Base-by-base conservation (phyloP, 2,113 vertebrate species). In the Phylloscopus trochilus region DNA sequence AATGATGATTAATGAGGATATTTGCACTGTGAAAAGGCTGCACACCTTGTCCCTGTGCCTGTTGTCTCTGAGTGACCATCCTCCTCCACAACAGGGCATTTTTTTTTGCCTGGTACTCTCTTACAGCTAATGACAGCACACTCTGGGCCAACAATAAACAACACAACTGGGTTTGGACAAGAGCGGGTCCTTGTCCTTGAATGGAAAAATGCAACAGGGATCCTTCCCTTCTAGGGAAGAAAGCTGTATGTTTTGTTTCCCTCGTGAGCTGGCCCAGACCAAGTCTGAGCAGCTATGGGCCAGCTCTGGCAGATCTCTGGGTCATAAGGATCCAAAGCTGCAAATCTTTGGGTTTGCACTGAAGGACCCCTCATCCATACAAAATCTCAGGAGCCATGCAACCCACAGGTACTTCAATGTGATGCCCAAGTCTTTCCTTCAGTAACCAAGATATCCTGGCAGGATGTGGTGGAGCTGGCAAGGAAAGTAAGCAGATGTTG, bases 21-120 rank as follows among this genome's bases (percentile, higher is more conserved):
- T 46, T 64, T 63, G 22, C 7, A 31, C n/a, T 1, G 1, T 28
- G 47, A 20, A n/a, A 81, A 58, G 6, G 43, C 21, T 77, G 63
- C 43, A 56, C 4, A 13, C 35, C 21, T 74, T 51, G 28, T 49
- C 12, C 13, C 19, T 41, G 15, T 69, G 49, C 24, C 49, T 68
- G 13, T 37, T 78, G 26, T 73, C 23, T 62, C 47, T n/a, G 43
- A 47, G 22, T 58, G 44, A 27, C 44, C 11, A 15, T 33, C 24
- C 6, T 39, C 19, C n/a, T 9, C 11, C 16, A 21, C 12, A n/a
- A 21, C 0, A 0, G 31, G 51, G 52, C 7, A 24, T 9, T 47
- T 87, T 47, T 87, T 87, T 62, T 52, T 41, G 17, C 37, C 17
- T 41, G 3, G 41, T 31, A 18, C 33, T 24, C 17, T 52, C 10